These are phyloP conservation scores for Ranitomeya variabilis DNA, from an alignment of 2,113 vertebrate species.

Conservation along the genomic window DNA sequence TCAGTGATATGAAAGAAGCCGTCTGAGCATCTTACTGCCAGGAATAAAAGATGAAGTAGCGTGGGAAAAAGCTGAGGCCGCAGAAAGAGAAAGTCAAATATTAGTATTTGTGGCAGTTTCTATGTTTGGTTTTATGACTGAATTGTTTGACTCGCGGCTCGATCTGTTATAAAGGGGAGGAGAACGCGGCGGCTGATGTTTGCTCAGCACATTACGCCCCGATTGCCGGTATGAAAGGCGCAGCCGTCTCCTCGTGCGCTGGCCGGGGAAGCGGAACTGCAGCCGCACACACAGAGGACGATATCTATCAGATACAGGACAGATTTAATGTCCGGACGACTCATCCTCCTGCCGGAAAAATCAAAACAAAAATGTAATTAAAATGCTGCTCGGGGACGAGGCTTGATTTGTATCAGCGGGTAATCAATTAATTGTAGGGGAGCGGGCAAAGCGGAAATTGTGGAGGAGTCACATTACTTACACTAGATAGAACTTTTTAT, in stretches of 20 bases:
- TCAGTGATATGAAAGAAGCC: neutral
- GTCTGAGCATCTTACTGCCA: too few species aligned
- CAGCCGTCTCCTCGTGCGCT: neutral
- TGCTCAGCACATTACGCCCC: neutral
- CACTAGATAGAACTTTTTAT: too few species aligned
- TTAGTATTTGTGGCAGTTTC: neutral
- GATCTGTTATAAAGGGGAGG: conserved; percentile 4
- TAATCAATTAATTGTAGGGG: conserved; percentile 24
- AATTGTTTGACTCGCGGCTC: neutral
- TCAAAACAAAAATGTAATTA: conserved; percentile 24
- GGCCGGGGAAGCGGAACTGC: neutral
- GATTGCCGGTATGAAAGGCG: neutral
- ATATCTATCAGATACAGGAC: neutral
- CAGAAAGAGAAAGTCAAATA: neutral
- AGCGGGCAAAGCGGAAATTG: neutral
- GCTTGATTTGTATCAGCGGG: neutral
- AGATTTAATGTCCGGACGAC: neutral
- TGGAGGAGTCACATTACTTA: neutral
- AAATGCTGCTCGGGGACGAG: neutral
- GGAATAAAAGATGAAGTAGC: neutral
- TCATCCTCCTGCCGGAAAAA: conserved; percentile 7
- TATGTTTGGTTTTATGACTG: neutral
- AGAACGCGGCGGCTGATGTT: neutral
- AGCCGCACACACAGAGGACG: neutral
- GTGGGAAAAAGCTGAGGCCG: neutral